A percentile compares a stretch with the other conserved stretches of the same genome.
These are phyloP conservation scores for Coleophora deauratella DNA, from an alignment of 2,888 invertebrate genomes.

Conservation along the genomic window DNA sequence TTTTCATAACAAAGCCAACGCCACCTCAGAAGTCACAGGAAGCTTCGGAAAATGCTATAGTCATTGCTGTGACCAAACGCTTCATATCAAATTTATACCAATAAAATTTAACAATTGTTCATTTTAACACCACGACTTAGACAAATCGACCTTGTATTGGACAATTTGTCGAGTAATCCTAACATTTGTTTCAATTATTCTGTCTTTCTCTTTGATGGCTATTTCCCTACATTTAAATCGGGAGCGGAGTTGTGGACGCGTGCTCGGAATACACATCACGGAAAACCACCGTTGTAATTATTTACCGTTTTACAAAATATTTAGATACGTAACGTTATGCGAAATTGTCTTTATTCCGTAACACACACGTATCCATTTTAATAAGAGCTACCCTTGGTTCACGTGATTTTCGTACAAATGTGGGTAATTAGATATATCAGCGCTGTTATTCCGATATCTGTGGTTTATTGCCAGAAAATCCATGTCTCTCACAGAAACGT, in stretches of 20 bases:
- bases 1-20: too few species aligned
- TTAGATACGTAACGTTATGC: constrained; percentile 24
- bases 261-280: constrained; percentile 45
- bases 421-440: constrained; percentile 1
- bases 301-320: constrained; percentile 33
- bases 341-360: constrained; percentile 16
- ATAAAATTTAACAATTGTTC: constrained; percentile 49
- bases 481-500: too few species aligned
- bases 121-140: constrained; percentile 54
- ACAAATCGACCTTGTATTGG: constrained; percentile 70
- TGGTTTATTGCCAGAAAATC: too few species aligned
- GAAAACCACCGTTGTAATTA: constrained; percentile 36
- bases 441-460: background rate
- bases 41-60: background rate
- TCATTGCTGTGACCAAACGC: background rate
- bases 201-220: constrained; percentile 52
- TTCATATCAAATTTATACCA: constrained; percentile 35
- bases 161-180: constrained; percentile 71
- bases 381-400: constrained; percentile 1
- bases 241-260: constrained; percentile 39
- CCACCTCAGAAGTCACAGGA: background rate
- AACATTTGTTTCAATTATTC: constrained; percentile 71
- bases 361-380: constrained; percentile 16
- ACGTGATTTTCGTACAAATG: constrained; percentile 26
- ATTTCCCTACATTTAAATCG: constrained; percentile 47